Conservation (phyloP, 2,113 vertebrate genomes). For the Oncorhynchus nerka region DNA sequence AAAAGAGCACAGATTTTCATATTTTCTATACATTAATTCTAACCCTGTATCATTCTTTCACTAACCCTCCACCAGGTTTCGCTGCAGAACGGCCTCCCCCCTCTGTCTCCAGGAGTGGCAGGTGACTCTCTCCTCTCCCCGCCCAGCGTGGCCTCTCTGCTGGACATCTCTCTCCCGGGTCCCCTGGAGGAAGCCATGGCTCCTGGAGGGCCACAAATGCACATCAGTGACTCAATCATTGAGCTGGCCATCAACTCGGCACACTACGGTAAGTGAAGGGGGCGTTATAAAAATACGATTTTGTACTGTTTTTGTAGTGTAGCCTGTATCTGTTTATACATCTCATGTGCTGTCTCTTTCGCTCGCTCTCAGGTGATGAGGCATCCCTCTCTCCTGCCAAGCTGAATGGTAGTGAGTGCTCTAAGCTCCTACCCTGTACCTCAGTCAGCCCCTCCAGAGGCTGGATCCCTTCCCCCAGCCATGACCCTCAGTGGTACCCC, state of each 20-base stretch:
- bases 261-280: constrained; percentile 78
- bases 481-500: constrained; percentile 98
- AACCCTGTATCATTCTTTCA: not conserved
- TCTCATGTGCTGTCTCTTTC: not conserved
- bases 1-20: too few species aligned
- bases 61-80: constrained; percentile 58
- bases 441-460: constrained; percentile 87
- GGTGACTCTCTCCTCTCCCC: constrained; percentile 85
- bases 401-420: constrained; percentile 84
- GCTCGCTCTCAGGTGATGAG: constrained; percentile 80
- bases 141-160: constrained; percentile 90
- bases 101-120: constrained; percentile 72
- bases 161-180: constrained; percentile 95
- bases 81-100: constrained; percentile 78
- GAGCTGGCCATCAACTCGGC: constrained; percentile 97
- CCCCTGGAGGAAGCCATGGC: constrained; percentile 92
- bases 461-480: constrained; percentile 95
- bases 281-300: not conserved
- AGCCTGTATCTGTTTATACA: not conserved
- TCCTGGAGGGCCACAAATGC: constrained; percentile 86
- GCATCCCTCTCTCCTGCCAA: constrained; percentile 92
- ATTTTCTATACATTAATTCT: not conserved
- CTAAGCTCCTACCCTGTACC: constrained; percentile 88
- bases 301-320: too few species aligned
- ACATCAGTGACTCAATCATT: constrained; percentile 98